These are phyloP conservation scores for Pilophorus perplexus DNA, from an alignment of 2,888 invertebrate genomes.

Conservation along the genomic window DNA sequence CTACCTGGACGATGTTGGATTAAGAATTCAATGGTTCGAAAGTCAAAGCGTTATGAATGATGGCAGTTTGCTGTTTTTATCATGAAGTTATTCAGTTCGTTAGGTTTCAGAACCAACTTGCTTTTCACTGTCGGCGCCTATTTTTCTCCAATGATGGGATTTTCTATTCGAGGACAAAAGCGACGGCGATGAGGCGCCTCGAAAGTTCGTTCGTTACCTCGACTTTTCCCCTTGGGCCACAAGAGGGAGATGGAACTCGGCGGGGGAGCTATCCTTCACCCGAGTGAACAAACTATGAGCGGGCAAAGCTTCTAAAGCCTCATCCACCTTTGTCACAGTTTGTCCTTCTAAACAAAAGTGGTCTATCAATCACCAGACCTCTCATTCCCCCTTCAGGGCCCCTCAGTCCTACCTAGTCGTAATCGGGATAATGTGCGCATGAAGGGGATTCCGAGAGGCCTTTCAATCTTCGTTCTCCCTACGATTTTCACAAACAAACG, in stretches of 20 bases:
- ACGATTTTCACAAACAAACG: no score
- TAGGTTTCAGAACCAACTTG: no score
- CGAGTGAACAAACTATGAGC: constrained; percentile 24
- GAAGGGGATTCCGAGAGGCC: no score
- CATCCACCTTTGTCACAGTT: constrained; percentile 29
- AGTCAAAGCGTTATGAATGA: no score
- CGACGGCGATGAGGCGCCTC: neutral
- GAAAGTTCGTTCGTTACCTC: neutral
- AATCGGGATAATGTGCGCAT: no score
- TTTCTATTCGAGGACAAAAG: neutral
- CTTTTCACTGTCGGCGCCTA: no score
- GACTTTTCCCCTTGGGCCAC: neutral
- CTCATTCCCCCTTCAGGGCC: neutral
- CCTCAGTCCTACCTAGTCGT: no score
- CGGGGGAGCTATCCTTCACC: constrained; percentile 15
- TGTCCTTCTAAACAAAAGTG: constrained; percentile 24
- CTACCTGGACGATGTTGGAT: no score
- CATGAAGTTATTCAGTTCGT: no score
- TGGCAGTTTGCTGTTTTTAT: no score
- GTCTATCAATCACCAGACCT: constrained; percentile 20
- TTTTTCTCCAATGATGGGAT: neutral
- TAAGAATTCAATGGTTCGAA: no score
- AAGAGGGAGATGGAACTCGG: neutral
- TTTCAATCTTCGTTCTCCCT: no score
- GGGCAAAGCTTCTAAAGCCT: constrained; percentile 24